Base-by-base conservation (phyloP, 2,797 vertebrate genomes). In the Tachyglossus aculeatus region DNA sequence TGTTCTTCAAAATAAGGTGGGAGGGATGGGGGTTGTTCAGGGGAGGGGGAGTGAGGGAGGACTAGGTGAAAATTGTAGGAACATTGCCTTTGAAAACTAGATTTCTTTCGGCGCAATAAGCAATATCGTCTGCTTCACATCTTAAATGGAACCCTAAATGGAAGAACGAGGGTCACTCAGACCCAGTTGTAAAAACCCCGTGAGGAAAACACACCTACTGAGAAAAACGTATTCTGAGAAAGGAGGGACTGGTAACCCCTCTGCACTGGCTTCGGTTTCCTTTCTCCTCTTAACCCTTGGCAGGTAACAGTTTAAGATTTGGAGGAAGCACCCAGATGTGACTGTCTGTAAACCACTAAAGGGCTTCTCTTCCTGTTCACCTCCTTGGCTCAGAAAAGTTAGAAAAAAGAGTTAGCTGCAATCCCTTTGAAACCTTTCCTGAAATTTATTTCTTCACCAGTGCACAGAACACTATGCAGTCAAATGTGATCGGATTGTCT, bases 101-200 rank as follows among this genome's bases (percentile, higher is more conserved):
- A 52, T 84, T 70, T 72, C 36, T 45, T 81, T 79, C 71, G 12
- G 80, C 77, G 62, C 70, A 33, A 47, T 33, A 58, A 58, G 37
- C 18, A 64, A 37, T 34, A 11, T 71, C 44, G 54, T 43, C 36
- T 51, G 19, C 52, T 68, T 50, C 40, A 59, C 52, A n/a, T 14
- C 29, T 67, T 53, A 84, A 65, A 19, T 51, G 57, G 56, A 60
- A 75, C 68, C 67, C 74, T 70, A 72, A 51, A 38, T 32, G 74
- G 74, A 70, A 32, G 27, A 27, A 8, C n/a, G 24, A 37, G 27
- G 31, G 24, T 18, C 22, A 63, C 24, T 52, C 37, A 10, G 31
- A 70, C 53, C 43, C 22, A 69, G 52, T 66, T 22, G 40, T 48
- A 71, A 76, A 18, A 58, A 34, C 63, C 38, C 70, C 86, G 56